phyloP scores from a whole-genome alignment of 2,797 vertebrate genomes.

The Lophius americanus region DNA sequence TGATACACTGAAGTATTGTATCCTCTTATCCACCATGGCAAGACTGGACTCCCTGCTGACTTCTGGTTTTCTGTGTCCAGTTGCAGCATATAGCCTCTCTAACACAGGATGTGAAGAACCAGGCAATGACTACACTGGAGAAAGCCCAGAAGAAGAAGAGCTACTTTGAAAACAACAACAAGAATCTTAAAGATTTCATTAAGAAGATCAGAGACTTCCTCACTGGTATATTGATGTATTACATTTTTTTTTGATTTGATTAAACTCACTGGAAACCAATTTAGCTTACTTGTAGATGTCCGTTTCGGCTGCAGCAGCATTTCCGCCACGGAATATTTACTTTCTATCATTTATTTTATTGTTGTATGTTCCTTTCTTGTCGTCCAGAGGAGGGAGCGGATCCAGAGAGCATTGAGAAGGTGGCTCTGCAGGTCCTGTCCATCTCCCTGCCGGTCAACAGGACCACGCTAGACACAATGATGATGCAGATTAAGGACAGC shows the following conservation, averaged over 20 bases:
- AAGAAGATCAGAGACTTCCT: conserved; percentile 89
- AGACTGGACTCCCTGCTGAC: not conserved
- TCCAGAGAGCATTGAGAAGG: conserved; percentile 87
- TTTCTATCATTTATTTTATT: not conserved
- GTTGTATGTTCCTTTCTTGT: not conserved
- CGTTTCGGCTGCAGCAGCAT: not conserved
- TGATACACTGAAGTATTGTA: not conserved
- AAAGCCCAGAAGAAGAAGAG: conserved; percentile 81
- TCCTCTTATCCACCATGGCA: not conserved
- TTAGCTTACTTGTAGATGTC: too few species aligned
- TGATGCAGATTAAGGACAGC: conserved; percentile 81
- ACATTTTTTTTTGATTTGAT: not conserved
- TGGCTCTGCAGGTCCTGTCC: conserved; percentile 84
- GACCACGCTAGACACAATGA: conserved; percentile 66
- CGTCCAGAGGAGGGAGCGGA: conserved; percentile 89
- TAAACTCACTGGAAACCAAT: not conserved
- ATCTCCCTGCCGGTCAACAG: conserved; percentile 84
- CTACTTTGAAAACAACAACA: conserved; percentile 79
- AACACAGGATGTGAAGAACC: conserved; percentile 80
- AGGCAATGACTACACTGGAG: conserved; percentile 75
- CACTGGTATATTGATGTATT: conserved; percentile 72
- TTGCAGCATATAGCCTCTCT: conserved; percentile 83
- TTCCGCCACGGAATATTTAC: not conserved
- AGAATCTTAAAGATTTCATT: conserved; percentile 85
- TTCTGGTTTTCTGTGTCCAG: conserved; percentile 63